Conservation (phyloP, 2,888 invertebrate species). For the Ophion costatus region DNA sequence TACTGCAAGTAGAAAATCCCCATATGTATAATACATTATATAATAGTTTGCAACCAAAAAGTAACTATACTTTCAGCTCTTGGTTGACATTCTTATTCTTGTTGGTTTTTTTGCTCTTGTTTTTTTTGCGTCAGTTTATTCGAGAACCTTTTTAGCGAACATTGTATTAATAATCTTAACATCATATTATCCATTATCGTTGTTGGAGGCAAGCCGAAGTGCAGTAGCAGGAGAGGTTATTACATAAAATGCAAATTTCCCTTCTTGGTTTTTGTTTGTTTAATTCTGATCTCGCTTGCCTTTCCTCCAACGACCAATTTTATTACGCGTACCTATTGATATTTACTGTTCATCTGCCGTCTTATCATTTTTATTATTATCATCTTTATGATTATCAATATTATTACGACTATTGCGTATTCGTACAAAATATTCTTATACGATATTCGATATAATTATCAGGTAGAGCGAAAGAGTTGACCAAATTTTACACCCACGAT, state of each 20-base stretch:
- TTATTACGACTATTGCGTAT: slow-evolving; percentile 75
- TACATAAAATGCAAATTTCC: slow-evolving; percentile 27
- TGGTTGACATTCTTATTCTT: slow-evolving; percentile 66
- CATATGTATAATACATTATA: slow-evolving; percentile 55
- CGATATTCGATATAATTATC: slow-evolving; percentile 74
- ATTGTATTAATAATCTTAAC: slow-evolving; percentile 69
- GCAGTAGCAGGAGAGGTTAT: slow-evolving; percentile 34
- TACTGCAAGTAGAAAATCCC: slow-evolving; percentile 48
- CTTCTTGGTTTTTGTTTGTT: slow-evolving; percentile 46
- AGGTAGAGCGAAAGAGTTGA: slow-evolving; percentile 72
- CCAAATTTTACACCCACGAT: slow-evolving; percentile 74
- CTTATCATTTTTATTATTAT: slow-evolving; percentile 59
- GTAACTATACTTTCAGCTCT: slow-evolving; percentile 68
- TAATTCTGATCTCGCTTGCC: slow-evolving; percentile 65
- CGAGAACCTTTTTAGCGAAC: slow-evolving; percentile 58
- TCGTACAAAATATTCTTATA: slow-evolving; percentile 77
- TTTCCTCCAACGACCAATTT: slow-evolving; percentile 74
- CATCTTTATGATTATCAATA: slow-evolving; percentile 60
- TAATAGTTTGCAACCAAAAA: slow-evolving; percentile 65
- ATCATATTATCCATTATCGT: slow-evolving; percentile 70
- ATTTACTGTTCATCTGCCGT: slow-evolving; percentile 79
- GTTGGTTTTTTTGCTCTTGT: slow-evolving; percentile 53
- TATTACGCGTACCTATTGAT: slow-evolving; percentile 81
- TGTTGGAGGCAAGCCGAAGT: slow-evolving; percentile 65
- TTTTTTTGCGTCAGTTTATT: slow-evolving; percentile 57